Evolutionary conservation across 2,113 vertebrate genomes (phyloP), one percentile per base, ranked within the genome.

Genomic region (Aegotheles bennettii): DNA sequence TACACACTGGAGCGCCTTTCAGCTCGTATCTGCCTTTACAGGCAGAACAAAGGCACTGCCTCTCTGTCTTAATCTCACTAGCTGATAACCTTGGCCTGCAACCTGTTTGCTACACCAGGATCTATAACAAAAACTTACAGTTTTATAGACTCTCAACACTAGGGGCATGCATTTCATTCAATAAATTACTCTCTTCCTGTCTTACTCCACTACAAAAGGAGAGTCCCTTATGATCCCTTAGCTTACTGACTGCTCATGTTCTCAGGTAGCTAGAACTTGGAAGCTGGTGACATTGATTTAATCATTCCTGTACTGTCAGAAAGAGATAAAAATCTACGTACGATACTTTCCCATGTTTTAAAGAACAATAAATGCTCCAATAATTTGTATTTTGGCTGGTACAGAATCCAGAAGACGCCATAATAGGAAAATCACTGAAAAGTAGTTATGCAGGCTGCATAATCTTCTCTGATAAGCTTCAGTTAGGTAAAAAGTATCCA

Each of bases 1-100:
- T 9, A 53, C 0, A 1, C 12, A 53, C 1, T 1, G 0, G 50
- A 89, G 10, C 2, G 2, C 38, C 60, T 81, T 59, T 53, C 45
- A 63, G 38, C 23, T 38, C 33, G 1, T 18, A 9, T 31, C 11
- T 63, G n/a, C 71, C 65, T 57, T 70, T n/a, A 24, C 1, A 1
- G 28, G 16, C 35, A 14, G 24, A 80, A 90, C 3, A 68, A 48
- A 92, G 28, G 15, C 36, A 43, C 5, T 57, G 35, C 11, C 56
- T 53, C 47, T 43, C 35, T 42, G 36, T 40, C 4, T 0, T 3
- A 38, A 24, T n/a, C 38, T 91, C 60, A 38, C 21, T 17, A 65
- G 13, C 42, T 59, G 26, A 61, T 45, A 84, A 54, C 25, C 19
- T 57, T 29, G 50, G 60, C 77, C 73, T 59, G 51, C 47, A 89